A percentile compares a stretch with the other conserved stretches of the same genome.
phyloP scores from a whole-genome alignment of 2,113 vertebrate genomes.

The Scophthalmus maximus region DNA sequence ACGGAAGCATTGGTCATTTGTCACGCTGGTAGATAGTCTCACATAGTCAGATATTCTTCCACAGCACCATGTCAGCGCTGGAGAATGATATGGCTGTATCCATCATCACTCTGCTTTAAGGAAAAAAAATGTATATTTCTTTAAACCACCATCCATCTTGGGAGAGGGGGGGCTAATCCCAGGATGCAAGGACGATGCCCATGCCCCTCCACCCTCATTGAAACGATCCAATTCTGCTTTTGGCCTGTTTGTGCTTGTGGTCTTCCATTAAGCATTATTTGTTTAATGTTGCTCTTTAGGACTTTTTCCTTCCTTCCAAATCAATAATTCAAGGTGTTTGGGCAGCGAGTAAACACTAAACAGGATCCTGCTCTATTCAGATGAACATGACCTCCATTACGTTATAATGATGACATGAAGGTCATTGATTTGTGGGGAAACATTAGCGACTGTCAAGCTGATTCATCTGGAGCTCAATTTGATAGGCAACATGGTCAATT shows the following conservation, averaged over 20 bases:
- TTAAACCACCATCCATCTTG: background rate
- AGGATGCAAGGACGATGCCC: background rate
- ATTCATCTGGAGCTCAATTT: constrained; percentile 43
- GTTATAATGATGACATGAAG: constrained; percentile 57
- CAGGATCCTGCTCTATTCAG: constrained; percentile 59
- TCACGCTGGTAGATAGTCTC: too few relatives aligned
- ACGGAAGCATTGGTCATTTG: constrained; percentile 9
- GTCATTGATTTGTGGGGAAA: constrained; percentile 65
- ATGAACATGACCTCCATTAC: constrained; percentile 71
- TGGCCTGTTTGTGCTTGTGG: background rate
- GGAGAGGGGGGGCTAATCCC: background rate
- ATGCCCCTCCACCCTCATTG: too few relatives aligned
- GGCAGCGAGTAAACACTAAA: constrained; percentile 65
- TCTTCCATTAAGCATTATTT: constrained; percentile 10
- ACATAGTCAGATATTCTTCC: background rate
- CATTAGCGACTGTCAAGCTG: constrained; percentile 49
- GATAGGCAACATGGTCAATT: constrained; percentile 31
- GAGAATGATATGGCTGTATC: background rate
- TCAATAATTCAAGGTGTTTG: constrained; percentile 72
- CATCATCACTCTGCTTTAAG: background rate
- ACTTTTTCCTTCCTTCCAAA: constrained; percentile 33
- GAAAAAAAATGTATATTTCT: background rate
- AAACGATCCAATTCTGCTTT: background rate
- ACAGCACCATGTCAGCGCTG: background rate
- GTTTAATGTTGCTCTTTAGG: constrained; percentile 41